A percentile compares a stretch with the other conserved stretches of the same genome.
phyloP scores from a whole-genome alignment of 2,888 invertebrate genomes.

The Plagiodera versicolora region DNA sequence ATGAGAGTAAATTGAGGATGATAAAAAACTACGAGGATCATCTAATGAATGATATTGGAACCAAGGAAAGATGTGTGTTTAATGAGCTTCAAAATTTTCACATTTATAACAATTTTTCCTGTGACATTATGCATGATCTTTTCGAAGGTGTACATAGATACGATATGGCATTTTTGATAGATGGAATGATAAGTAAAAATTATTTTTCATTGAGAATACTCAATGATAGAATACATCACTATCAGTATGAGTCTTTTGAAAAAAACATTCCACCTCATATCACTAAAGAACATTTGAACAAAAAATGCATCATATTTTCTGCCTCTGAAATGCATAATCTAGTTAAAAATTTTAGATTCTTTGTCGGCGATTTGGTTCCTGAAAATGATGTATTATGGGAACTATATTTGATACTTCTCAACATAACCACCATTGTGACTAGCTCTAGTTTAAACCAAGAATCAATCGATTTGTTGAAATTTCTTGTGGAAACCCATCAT shows the following conservation, averaged over 20 bases:
- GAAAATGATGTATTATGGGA: constrained; percentile 9
- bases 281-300: constrained; percentile 29
- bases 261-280: constrained; percentile 34
- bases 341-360: constrained; percentile 18
- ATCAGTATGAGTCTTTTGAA: constrained; percentile 28
- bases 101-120: constrained; percentile 37
- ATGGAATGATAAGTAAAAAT: constrained; percentile 26
- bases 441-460: constrained; percentile 7
- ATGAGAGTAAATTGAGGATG: constrained; percentile 5
- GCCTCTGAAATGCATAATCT: constrained; percentile 33
- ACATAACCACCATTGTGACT: constrained; percentile 4
- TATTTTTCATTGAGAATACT: constrained; percentile 20
- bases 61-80: constrained; percentile 39
- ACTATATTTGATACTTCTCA: constrained; percentile 3
- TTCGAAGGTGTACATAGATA: constrained; percentile 40
- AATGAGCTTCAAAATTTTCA: constrained; percentile 39
- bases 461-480: constrained; percentile 5
- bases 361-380: constrained; percentile 10
- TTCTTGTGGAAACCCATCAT: constrained; percentile 2
- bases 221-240: constrained; percentile 34
- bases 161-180: constrained; percentile 39
- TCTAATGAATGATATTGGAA: constrained; percentile 13
- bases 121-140: constrained; percentile 46
- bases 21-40: constrained; percentile 11
- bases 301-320: constrained; percentile 33